Conservation (phyloP, 2,113 vertebrate genomes). For the Todiramphus chloris region DNA sequence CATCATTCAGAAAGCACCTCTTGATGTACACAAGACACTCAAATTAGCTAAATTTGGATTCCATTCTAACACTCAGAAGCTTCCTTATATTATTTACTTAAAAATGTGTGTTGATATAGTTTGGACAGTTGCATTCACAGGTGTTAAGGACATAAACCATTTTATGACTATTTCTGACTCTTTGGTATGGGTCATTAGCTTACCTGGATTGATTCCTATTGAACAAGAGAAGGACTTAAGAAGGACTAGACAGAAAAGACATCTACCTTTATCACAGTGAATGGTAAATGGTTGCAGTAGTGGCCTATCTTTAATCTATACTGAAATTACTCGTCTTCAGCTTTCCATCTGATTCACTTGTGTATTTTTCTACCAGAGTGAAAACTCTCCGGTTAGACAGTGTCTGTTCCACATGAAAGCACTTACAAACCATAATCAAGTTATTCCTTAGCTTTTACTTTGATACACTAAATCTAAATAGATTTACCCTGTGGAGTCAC, state of each 20-base stretch:
- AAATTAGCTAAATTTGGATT: neutral
- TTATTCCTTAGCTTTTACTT: slow-evolving; percentile 27
- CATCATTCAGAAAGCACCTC: neutral
- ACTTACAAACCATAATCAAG: slow-evolving; percentile 32
- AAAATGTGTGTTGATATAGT: neutral
- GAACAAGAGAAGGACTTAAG: neutral
- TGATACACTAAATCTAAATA: slow-evolving; percentile 6
- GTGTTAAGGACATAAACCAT: neutral
- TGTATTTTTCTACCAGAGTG: neutral
- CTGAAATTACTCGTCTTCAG: neutral
- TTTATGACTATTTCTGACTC: neutral
- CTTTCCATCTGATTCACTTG: neutral
- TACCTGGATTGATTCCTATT: neutral
- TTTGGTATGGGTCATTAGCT: neutral
- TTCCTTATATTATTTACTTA: neutral
- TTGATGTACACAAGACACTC: neutral
- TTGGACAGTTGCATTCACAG: neutral
- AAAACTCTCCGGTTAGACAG: neutral
- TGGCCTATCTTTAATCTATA: neutral
- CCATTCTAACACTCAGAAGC: neutral
- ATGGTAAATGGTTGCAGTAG: neutral
- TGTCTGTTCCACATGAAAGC: neutral
- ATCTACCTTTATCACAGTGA: neutral
- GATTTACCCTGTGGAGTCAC: neutral
- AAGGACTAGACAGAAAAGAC: neutral